These are phyloP conservation scores for Rhagoletis pomonella DNA, from an alignment of 1,140 invertebrate species.

Conservation along the genomic window DNA sequence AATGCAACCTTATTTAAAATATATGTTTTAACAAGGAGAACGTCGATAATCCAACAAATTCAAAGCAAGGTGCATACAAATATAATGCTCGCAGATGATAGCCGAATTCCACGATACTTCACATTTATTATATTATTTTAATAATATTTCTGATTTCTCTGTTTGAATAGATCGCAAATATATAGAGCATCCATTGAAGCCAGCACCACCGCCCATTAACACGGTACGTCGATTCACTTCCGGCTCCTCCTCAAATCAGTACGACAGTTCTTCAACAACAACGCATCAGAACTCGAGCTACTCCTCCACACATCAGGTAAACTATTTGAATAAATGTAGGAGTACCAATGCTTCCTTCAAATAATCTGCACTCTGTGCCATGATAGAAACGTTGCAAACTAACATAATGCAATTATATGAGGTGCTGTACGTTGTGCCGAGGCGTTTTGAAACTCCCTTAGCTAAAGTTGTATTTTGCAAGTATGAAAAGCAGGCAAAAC, in stretches of 20 bases:
- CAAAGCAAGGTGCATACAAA: neutral
- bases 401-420: too few species aligned
- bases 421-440: too few species aligned
- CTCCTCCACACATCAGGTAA: constrained; percentile 43
- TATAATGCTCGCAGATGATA: too few species aligned
- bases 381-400: too few species aligned
- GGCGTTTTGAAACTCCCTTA: too few species aligned
- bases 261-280: constrained; percentile 37
- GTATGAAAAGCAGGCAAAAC: too few species aligned
- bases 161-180: constrained; percentile 82
- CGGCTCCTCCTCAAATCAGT: neutral
- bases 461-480: too few species aligned
- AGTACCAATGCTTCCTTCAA: too few species aligned
- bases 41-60: neutral
- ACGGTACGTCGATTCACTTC: constrained; percentile 76
- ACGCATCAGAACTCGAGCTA: constrained; percentile 55
- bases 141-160: constrained; percentile 48
- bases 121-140: neutral
- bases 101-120: neutral
- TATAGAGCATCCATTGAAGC: constrained; percentile 87
- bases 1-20: neutral
- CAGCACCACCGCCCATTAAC: constrained; percentile 83
- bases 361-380: too few species aligned
- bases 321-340: neutral
- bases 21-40: neutral